Evolutionary conservation across 1,140 invertebrate genomes (phyloP), one percentile per base, ranked within the genome.

Genomic region (Drosophila arizonae): DNA sequence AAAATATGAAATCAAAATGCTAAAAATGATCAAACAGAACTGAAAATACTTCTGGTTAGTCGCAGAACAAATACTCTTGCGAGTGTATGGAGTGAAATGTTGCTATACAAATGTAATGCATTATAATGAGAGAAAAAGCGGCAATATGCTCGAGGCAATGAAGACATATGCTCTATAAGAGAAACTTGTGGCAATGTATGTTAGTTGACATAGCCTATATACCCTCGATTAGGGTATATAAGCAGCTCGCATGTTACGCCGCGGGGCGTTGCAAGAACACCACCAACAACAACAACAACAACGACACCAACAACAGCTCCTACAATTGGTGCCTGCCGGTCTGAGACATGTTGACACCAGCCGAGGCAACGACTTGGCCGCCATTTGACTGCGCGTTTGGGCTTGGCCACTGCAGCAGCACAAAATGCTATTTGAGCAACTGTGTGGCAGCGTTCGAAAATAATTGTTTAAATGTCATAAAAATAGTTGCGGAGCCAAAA

Each of bases 401-500:
- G 77, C 71, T 87, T 85, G 79, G 84, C 73, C 68, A 45, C 15
- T 17, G 61, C 28, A 48, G 48, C 54, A 24, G 67, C 61, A 66
- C 67, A 63, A 77, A 81, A 74, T 81, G 66, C 86, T 86, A 86
- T 80, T 84, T 85, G 76, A 77, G 77, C 84, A 86, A 87, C 68
- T 48, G 52, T 70, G 61, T 61, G 73, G 43, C 41, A 52, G 57
- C 72, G 76, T 50, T 82, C 72, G 73, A 87, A 87, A 87, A 87
- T 87, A 88, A 82, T 88, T 79, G 84, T 82, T 88, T 87, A 88
- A 86, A 88, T 87, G 82, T 88, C 79, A 86, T 88, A 84, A 84
- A 78, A 66, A 65, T 51, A 56, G 58, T 66, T 64, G 41, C 50
- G 6, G 41, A 67, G 50, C 24, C 6, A 39, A 66, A 65, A 51